Evolutionary conservation across 2,797 vertebrate genomes (phyloP).

Genomic region (Leucoraja ocellata): DNA sequence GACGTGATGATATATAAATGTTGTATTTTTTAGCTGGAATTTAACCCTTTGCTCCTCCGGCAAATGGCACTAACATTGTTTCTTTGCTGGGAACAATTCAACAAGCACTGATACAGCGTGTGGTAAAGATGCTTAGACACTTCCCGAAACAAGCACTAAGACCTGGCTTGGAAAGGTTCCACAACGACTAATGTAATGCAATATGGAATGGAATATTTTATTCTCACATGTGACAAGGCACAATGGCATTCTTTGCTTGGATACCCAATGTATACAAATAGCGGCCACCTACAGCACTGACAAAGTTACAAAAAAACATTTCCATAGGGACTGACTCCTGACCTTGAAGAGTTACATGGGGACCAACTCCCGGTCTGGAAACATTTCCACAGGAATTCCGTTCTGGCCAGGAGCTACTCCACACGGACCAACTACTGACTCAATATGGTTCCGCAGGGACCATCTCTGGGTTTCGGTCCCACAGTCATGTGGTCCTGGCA

Average conservation of each 20-base stretch:
- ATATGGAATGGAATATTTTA: too few species aligned
- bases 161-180: neutral
- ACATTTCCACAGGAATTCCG: neutral
- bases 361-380: neutral
- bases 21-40: neutral
- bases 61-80: neutral
- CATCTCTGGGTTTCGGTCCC: neutral
- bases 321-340: neutral
- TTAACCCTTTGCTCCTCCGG: too few species aligned
- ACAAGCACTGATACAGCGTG: neutral
- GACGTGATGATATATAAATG: neutral
- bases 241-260: too few species aligned
- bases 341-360: neutral
- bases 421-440: neutral
- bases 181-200: neutral
- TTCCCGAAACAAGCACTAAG: neutral
- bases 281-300: too few species aligned
- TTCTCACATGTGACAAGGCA: too few species aligned
- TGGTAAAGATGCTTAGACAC: too few species aligned
- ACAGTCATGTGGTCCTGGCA: neutral
- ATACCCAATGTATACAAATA: too few species aligned
- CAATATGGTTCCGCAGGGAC: neutral
- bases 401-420: neutral
- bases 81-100: neutral
- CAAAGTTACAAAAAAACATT: neutral